A percentile compares a stretch with the other conserved stretches of the same genome.
These are phyloP conservation scores for Cisticola juncidis DNA, from an alignment of 2,113 vertebrate species.

Conservation along the genomic window DNA sequence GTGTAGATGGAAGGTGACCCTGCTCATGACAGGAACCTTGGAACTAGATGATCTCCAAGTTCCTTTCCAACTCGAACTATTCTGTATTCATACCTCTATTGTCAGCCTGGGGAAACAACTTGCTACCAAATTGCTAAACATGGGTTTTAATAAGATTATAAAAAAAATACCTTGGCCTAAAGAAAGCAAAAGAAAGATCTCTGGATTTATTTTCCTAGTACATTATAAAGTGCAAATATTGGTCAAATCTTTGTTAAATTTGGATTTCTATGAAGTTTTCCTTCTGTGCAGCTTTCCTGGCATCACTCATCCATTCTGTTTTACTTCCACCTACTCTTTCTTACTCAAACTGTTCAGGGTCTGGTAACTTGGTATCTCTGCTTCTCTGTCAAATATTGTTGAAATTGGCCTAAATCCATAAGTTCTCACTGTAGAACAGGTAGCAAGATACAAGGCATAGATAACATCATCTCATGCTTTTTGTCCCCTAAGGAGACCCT, in stretches of 20 bases:
- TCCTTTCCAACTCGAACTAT: background rate
- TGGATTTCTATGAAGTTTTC: background rate
- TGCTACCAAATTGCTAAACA: fast-evolving
- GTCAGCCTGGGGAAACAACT: background rate
- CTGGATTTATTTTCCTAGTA: background rate
- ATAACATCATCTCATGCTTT: background rate
- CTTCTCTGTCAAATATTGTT: background rate
- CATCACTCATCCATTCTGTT: background rate
- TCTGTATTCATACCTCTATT: background rate
- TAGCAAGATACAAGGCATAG: background rate
- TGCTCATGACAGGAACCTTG: background rate
- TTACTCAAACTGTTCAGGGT: background rate
- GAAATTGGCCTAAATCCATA: background rate
- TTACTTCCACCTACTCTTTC: background rate
- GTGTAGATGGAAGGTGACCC: background rate
- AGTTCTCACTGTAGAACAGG: background rate
- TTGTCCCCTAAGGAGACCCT: background rate
- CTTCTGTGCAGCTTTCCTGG: background rate
- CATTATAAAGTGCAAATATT: background rate
- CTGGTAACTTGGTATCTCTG: background rate
- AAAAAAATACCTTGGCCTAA: background rate
- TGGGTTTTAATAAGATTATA: background rate
- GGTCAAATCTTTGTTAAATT: background rate
- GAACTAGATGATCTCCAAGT: background rate
- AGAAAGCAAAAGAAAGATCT: background rate